Conservation (phyloP, 2,797 vertebrate species). For the Oreochromis mossambicus region DNA sequence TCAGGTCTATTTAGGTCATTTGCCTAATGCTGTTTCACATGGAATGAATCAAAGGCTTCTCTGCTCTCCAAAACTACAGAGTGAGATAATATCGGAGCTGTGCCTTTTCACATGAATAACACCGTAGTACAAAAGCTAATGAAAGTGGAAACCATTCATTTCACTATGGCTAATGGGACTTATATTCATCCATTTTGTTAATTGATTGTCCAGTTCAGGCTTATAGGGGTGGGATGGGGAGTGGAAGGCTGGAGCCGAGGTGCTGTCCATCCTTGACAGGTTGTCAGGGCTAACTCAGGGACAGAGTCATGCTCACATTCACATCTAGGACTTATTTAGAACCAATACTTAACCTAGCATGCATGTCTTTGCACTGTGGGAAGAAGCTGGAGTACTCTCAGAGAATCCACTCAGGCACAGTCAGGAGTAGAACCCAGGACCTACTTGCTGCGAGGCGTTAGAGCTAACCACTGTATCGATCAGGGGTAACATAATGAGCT, state of each 20-base stretch:
- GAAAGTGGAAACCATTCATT: neutral
- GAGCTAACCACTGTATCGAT: neutral
- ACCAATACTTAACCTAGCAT: neutral
- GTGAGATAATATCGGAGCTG: neutral
- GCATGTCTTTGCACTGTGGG: neutral
- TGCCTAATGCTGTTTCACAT: conserved; percentile 20
- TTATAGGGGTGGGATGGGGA: neutral
- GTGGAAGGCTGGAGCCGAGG: neutral
- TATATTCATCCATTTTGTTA: neutral
- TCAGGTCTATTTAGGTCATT: conserved; percentile 40
- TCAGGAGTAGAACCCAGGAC: neutral
- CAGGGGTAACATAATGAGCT: neutral
- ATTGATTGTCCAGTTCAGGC: neutral
- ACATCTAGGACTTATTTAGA: neutral
- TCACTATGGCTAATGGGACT: neutral
- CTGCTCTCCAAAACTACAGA: neutral
- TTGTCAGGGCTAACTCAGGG: neutral
- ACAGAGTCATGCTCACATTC: neutral
- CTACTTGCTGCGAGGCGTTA: neutral
- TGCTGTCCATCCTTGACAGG: neutral
- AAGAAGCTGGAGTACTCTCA: neutral
- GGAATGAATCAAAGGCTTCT: conserved; percentile 10
- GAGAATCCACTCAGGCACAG: neutral
- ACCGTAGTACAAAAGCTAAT: neutral
- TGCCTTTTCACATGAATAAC: neutral